Evolutionary conservation across 2,888 invertebrate species (phyloP), one percentile per base, ranked within the genome.

Genomic region (Strigamia maritima): DNA sequence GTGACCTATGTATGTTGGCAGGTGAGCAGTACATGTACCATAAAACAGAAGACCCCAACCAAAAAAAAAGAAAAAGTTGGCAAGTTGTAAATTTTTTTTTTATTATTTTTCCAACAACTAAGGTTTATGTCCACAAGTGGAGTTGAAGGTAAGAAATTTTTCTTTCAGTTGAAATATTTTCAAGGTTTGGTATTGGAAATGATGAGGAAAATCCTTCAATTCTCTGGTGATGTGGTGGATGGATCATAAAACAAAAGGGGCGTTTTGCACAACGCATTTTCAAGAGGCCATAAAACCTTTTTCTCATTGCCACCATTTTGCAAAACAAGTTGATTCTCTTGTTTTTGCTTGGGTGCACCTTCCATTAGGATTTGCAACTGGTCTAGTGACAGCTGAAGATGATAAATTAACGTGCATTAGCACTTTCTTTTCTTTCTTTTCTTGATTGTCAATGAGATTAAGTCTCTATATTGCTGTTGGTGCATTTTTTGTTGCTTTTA

Each of bases 321-420:
- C 54, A 54, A 54, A 54, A 54, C 54, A 54, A 54, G 54, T 54
- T 19, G 54, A 54, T n/a, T 54, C 19, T 54, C 54, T 54, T 44
- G 22, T 54, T 54, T 54, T 54, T 54, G 54, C 54, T 19, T 54
- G n/a, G 54, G 1, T 54, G 54, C 54, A 54, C 54, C 54, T 54
- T 54, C 54, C 54, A 54, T 54, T 54, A 54, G 54, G 54, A 54
- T 54, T 54, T 54, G n/a, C 54, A 22, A 54, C 54, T 54, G n/a
- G 54, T 19, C 22, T 54, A 54, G 54, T 54, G 54, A 54, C 54
- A 54, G 54, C 54, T 54, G 54, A 54, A 54, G 54, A 54, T 54
- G 54, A 54, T 54, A 54, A 54, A 54, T 54, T 54, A 54, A 54
- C 54, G 54, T 19, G 22, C 54, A 54, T 54, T 54, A 54, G 54